Conservation (phyloP, 2,797 vertebrate genomes). For the Lates japonicus region DNA sequence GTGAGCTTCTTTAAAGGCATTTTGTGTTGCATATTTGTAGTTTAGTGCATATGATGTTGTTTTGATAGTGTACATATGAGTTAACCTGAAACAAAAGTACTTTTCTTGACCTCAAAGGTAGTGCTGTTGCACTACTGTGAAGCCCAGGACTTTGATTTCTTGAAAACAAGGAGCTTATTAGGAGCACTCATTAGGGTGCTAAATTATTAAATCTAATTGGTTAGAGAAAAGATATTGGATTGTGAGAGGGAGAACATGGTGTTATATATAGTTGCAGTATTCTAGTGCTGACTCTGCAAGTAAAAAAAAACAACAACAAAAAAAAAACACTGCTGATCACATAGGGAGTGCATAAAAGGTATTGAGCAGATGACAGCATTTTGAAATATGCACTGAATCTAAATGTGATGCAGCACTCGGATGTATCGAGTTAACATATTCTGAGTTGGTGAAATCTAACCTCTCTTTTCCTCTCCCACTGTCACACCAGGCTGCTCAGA, state of each 20-base stretch:
- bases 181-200: slow-evolving; percentile 62
- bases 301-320: slow-evolving; percentile 24
- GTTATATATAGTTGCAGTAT: slow-evolving; percentile 55
- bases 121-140: slow-evolving; percentile 62
- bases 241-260: slow-evolving; percentile 34
- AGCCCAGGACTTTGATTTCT: slow-evolving; percentile 68
- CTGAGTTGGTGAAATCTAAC: slow-evolving; percentile 69
- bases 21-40: slow-evolving; percentile 83
- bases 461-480: slow-evolving; percentile 53
- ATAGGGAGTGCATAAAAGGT: slow-evolving; percentile 35
- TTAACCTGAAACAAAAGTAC: slow-evolving; percentile 53
- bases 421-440: slow-evolving; percentile 54
- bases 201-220: slow-evolving; percentile 50
- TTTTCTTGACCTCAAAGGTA: slow-evolving; percentile 72
- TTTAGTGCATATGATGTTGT: slow-evolving; percentile 76
- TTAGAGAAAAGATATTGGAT: slow-evolving; percentile 33
- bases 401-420: slow-evolving; percentile 56
- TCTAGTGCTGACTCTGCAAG: slow-evolving; percentile 51
- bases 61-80: slow-evolving; percentile 71
- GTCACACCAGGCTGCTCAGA: slow-evolving; percentile 41
- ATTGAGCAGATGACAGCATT: slow-evolving; percentile 62
- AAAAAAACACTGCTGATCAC: slow-evolving; percentile 18
- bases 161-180: slow-evolving; percentile 70
- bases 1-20: slow-evolving; percentile 80
- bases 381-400: slow-evolving; percentile 63